Percentiles rank a stretch among this genome's conserved stretches.
Conservation (phyloP, 2,888 invertebrate genomes). For the Andrena hattorfiana region DNA sequence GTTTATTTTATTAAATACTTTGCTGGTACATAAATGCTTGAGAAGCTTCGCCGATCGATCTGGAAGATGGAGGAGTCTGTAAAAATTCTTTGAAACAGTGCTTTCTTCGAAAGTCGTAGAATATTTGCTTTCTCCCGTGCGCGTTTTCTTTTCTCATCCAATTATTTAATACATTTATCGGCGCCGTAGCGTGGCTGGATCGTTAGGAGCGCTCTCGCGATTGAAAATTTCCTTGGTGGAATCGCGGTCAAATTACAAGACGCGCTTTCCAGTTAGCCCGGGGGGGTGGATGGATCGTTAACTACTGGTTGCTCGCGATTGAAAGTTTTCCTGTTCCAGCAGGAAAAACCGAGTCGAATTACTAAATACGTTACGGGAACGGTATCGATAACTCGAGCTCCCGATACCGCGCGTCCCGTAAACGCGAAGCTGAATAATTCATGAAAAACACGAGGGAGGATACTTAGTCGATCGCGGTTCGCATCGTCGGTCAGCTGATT, state of each 20-base stretch:
- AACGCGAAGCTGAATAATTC: slow-evolving; percentile 65
- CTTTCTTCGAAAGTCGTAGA: neutral
- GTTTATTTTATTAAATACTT: neutral
- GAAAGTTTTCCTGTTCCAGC: neutral
- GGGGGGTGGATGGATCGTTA: neutral
- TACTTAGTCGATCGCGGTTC: slow-evolving; percentile 67
- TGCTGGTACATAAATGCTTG: too few relatives aligned
- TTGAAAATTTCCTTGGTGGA: neutral
- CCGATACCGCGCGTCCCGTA: slow-evolving; percentile 46
- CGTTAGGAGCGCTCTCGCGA: neutral
- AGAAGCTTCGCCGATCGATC: too few relatives aligned
- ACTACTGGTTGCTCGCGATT: neutral
- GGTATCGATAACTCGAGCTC: slow-evolving; percentile 38
- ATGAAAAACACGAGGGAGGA: slow-evolving; percentile 61
- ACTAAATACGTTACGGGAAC: slow-evolving; percentile 38
- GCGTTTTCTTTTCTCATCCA: neutral
- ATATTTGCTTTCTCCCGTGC: neutral
- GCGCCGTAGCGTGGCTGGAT: neutral
- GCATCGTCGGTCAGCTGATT: slow-evolving; percentile 25
- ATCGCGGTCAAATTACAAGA: slow-evolving; percentile 5
- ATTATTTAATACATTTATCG: neutral
- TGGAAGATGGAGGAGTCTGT: too few relatives aligned
- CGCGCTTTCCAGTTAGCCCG: neutral
- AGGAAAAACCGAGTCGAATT: slow-evolving; percentile 20
- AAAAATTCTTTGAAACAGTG: neutral